Evolutionary conservation across 2,797 vertebrate species (phyloP), one percentile per base, ranked within the genome.

Genomic region (Parotocinclus haroldoi): DNA sequence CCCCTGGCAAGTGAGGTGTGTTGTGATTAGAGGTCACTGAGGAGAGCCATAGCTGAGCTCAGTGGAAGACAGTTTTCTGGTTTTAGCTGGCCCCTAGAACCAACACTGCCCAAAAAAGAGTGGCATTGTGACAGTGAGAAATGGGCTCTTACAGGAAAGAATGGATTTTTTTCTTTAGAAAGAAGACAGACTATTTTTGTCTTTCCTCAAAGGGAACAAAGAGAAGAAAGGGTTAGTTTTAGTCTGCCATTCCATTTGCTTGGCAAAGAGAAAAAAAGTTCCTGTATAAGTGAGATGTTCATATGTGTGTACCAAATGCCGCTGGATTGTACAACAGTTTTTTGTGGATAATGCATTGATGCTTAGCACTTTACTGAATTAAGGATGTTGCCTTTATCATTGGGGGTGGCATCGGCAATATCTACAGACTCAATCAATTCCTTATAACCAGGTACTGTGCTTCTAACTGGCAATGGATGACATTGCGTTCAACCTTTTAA

Each of bases 151-250:
- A 78, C 78, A 76, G 51, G 54, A 61, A 77, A 69, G 57, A 75
- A 79, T 67, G 71, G 68, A 78, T 70, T 64, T 72, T 79, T 68
- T 68, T 48, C 56, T 67, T 67, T 79, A 77, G 71, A 76, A 71
- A 77, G 78, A 79, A 81, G 83, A 83, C 60, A 63, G 76, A 84
- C 83, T 73, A 66, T 80, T 80, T 82, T 78, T 75, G 4, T 68
- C 53, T 78, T 67, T 68, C 69, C 72, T 60, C 18, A 27, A 50
- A 14, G 56, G 68, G 67, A 77, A 80, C 77, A 82, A 82, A 72
- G 51, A 74, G 63, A 65, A 71, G 74, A 79, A 80, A 80, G 77
- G 73, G 71, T 60, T 46, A 75, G 75, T 67, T 66, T 69, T 64
- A 63, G 66, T 53, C 72, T 81, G 79, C 71, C 76, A 76, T 63